Evolutionary conservation across 1,140 invertebrate genomes (phyloP).

Genomic region (Plutomurus gul): DNA sequence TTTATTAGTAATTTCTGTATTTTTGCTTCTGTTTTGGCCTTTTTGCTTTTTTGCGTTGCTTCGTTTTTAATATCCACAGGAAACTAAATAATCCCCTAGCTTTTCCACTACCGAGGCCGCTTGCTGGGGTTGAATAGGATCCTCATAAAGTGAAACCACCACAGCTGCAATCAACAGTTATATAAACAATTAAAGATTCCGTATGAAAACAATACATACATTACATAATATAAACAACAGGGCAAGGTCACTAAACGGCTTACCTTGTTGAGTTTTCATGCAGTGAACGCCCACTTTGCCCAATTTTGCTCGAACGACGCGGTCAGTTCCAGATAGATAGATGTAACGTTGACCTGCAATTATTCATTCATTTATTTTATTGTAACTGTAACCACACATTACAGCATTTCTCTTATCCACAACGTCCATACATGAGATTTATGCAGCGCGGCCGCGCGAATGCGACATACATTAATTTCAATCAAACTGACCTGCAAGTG

Average conservation of each 20-base stretch:
- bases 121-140: conserved; percentile 92
- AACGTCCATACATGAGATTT: too few species aligned
- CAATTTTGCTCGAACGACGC: conserved; percentile 86
- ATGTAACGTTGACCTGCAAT: conserved; percentile 89
- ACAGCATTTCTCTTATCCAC: too few species aligned
- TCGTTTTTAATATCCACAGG: conserved; percentile 80
- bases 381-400: too few species aligned
- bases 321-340: conserved; percentile 87
- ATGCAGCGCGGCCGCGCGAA: too few species aligned
- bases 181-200: neutral
- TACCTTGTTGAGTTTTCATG: conserved; percentile 91
- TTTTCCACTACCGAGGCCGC: conserved; percentile 92
- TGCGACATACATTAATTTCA: too few species aligned
- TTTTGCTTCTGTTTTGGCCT: conserved; percentile 29
- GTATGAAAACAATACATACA: neutral
- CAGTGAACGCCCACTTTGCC: conserved; percentile 88
- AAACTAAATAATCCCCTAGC: conserved; percentile 92
- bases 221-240: neutral
- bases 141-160: conserved; percentile 89
- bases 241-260: too few species aligned
- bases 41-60: conserved; percentile 33
- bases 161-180: conserved; percentile 70
- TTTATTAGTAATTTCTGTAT: conserved; percentile 32
- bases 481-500: too few species aligned
- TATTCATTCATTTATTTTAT: too few species aligned